Base-by-base conservation (phyloP, 2,888 invertebrate genomes). In the Apamea monoglypha region DNA sequence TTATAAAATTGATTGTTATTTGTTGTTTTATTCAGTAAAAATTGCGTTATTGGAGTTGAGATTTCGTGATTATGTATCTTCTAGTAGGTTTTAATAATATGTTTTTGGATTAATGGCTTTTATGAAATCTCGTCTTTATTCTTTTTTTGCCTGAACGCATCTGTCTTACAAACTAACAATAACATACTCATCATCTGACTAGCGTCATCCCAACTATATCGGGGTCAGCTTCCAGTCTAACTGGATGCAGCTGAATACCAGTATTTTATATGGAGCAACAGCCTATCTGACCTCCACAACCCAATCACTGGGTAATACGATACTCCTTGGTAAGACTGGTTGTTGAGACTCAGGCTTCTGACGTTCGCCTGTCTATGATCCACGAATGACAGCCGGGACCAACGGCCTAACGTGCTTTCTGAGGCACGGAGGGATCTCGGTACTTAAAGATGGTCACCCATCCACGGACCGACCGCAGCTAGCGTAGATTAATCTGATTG, bases 1-100 rank as follows among this genome's bases (percentile, higher is more conserved):
- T 80, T 73, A 78, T 61, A 50, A 66, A 72, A 78, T 71, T 56
- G 50, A 76, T 76, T 81, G 59, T 72, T 81, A 69, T 83, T 84
- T 66, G 36, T 47, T 68, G 40, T 74, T 74, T 25, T 67, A 16
- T 29, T 32, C 32, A 32, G 10, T n/a, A 53, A 66, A 36, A 36
- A 79, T 71, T 71, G 25, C 12, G n/a, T 61, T 53, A 36, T 29
- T 16, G 47, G n/a, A 59, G n/a, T 81, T 74, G 36, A n/a, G 16
- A 32, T 61, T 68, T 40, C 53, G 21, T 36, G 1, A 16, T 25
- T 44, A 36, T 72, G 8, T 73, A 50, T 36, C 53, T 47, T 14
- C 16, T 56, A 29, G 0, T 67, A 10, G 29, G n/a, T 25, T 7
- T 16, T 14, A 74, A 47, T 12, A 12, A 18, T 32, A 6, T 12